phyloP scores from a whole-genome alignment of 2,888 invertebrate species.

The Acronicta alni region DNA sequence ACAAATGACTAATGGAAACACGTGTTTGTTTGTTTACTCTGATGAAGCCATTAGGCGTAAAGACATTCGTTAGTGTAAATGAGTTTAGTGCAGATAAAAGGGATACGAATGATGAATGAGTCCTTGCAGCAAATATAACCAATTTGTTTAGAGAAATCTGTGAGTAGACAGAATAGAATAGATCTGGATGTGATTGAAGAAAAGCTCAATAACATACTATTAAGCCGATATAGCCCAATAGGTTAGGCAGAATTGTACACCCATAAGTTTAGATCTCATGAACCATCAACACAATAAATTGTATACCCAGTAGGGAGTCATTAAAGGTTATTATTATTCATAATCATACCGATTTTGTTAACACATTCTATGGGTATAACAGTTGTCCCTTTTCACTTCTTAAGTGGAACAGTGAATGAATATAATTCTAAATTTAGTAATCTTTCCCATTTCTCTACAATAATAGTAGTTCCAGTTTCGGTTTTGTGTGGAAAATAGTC shows the following conservation, averaged over 20 bases:
- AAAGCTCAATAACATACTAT: no score
- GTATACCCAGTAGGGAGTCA: no score
- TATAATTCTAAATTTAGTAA: neutral
- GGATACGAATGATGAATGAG: neutral
- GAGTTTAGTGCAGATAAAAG: slow-evolving; percentile 12
- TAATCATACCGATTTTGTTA: neutral
- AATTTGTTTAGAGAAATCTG: no score
- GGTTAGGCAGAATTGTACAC: no score
- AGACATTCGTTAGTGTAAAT: slow-evolving; percentile 16
- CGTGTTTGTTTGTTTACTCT: slow-evolving; percentile 24
- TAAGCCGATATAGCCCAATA: no score
- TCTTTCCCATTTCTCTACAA: neutral
- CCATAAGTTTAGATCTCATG: no score
- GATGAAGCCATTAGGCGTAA: slow-evolving; percentile 12
- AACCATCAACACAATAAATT: no score
- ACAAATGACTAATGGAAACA: slow-evolving; percentile 27
- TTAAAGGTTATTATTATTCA: no score
- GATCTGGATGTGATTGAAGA: no score
- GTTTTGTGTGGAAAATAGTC: neutral
- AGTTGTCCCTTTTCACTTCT: neutral
- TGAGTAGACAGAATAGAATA: no score
- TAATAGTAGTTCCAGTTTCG: neutral
- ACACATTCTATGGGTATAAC: neutral
- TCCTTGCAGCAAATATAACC: neutral
- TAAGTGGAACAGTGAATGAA: neutral